Evolutionary conservation across 2,113 vertebrate genomes (phyloP).

Genomic region (Myrmecophaga tridactyla): DNA sequence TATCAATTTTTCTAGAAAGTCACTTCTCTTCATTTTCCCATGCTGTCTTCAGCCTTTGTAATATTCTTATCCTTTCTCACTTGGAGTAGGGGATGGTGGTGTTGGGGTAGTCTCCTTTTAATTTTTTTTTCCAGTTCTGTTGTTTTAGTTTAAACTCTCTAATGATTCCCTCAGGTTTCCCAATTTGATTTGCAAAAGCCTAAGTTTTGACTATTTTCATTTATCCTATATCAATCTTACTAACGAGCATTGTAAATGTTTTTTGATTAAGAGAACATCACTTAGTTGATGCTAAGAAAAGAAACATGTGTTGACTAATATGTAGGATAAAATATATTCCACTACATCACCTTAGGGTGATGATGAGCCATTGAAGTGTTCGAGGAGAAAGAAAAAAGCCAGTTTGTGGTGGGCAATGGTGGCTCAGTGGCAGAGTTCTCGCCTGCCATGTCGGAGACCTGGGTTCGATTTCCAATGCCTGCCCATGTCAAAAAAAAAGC

Average conservation of each 20-base stretch:
- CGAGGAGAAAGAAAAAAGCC: neutral
- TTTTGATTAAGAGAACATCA: neutral
- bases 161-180: neutral
- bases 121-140: no score
- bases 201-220: neutral
- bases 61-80: neutral
- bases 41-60: neutral
- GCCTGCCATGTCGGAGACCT: no score
- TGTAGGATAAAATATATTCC: neutral
- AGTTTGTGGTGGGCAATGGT: no score
- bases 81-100: neutral
- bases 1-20: neutral
- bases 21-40: neutral
- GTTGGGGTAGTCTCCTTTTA: no score
- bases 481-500: no score
- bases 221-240: neutral
- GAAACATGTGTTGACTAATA: neutral
- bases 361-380: neutral
- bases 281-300: neutral
- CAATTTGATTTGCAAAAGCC: neutral
- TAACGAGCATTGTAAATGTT: neutral
- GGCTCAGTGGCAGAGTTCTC: no score
- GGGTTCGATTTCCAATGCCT: no score
- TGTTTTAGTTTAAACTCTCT: neutral
- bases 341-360: neutral